Conservation (phyloP, 2,888 invertebrate genomes). For the Galerucella pusilla region DNA sequence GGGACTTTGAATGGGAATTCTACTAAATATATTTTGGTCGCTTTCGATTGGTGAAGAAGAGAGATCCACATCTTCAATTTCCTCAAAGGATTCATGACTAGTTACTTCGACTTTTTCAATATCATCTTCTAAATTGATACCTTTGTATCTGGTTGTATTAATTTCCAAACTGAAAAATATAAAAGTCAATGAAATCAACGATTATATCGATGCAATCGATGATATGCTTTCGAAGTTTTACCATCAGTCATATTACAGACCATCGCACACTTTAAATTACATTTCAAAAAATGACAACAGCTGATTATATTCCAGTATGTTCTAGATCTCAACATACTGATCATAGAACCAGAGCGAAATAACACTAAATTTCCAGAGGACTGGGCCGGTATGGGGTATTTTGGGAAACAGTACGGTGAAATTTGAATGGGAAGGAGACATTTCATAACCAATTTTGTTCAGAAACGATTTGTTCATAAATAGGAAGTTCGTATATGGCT, state of each 20-base stretch:
- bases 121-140: slow-evolving; percentile 60
- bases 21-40: slow-evolving; percentile 44
- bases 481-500: no score
- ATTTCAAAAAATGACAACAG: no score
- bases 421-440: no score
- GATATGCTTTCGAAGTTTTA: background rate
- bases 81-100: slow-evolving; percentile 57
- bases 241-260: background rate
- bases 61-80: slow-evolving; percentile 46
- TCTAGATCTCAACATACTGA: no score
- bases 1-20: slow-evolving; percentile 64
- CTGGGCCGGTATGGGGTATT: no score
- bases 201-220: background rate
- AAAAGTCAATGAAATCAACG: background rate
- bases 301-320: no score
- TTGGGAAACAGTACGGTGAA: no score
- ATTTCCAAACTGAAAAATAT: slow-evolving; percentile 20
- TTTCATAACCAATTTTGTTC: no score
- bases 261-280: no score
- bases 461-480: no score
- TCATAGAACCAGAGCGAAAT: no score
- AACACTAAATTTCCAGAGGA: no score
- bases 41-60: slow-evolving; percentile 31
- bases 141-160: slow-evolving; percentile 46
- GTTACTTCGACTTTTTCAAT: slow-evolving; percentile 62